Conservation (phyloP, 2,113 vertebrate genomes). For the Ictalurus furcatus region DNA sequence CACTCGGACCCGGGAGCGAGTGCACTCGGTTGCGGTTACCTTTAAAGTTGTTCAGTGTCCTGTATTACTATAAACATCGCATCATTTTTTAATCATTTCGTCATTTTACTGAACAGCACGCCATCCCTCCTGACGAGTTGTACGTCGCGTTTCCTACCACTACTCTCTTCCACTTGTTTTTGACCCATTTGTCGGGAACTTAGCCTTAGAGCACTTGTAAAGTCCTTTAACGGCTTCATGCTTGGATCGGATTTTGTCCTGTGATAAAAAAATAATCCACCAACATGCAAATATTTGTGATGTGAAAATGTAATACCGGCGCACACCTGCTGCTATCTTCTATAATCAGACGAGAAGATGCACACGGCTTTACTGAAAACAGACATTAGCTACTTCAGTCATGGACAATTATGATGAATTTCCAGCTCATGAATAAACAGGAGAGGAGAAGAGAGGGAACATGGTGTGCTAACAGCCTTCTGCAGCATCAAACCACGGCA, state of each 20-base stretch:
- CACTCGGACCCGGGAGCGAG: neutral
- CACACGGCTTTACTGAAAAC: conserved; percentile 3
- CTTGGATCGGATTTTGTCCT: neutral
- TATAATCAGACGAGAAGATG: neutral
- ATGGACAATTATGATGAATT: conserved; percentile 40
- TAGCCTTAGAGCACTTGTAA: neutral
- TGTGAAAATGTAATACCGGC: neutral
- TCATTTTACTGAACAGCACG: neutral
- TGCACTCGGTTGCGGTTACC: neutral
- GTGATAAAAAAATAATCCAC: neutral
- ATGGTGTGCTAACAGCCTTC: conserved; percentile 23
- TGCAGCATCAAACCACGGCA: conserved; percentile 1
- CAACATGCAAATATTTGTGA: neutral
- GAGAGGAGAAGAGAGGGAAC: conserved; percentile 6
- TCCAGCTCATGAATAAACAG: conserved; percentile 40
- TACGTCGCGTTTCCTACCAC: neutral
- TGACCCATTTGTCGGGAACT: neutral
- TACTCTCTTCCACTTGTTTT: neutral
- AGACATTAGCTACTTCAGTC: conserved; percentile 15
- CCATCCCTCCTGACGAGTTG: neutral
- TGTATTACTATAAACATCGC: neutral
- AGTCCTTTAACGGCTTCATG: neutral
- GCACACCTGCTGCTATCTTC: neutral
- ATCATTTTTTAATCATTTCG: neutral
- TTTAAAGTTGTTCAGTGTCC: neutral